Evolutionary conservation across 2,888 invertebrate genomes (phyloP).

Genomic region (Tromatobia lineatoria): DNA sequence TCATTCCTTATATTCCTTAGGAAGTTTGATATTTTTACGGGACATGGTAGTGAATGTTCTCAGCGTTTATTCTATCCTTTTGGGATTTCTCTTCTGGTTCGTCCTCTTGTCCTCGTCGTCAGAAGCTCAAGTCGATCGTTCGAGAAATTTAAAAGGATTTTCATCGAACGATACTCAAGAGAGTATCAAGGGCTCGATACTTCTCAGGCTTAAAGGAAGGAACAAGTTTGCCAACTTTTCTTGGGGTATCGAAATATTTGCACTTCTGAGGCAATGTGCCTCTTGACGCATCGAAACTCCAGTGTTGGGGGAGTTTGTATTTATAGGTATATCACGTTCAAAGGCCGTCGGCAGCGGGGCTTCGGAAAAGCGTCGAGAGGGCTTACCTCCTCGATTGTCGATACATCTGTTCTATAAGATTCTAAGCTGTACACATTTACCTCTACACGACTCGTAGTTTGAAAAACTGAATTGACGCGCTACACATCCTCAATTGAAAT

Average conservation of each 20-base stretch:
- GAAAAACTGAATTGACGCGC: too few relatives aligned
- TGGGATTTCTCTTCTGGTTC: conserved; percentile 16
- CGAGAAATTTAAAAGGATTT: conserved; percentile 73
- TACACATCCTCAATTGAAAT: too few relatives aligned
- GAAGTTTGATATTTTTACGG: background rate
- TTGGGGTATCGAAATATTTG: conserved; percentile 70
- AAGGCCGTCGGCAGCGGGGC: background rate
- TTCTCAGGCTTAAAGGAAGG: background rate
- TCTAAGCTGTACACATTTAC: background rate
- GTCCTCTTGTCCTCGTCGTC: conserved; percentile 18
- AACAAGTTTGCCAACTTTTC: conserved; percentile 75
- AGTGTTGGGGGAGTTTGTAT: background rate
- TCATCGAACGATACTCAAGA: conserved; percentile 75
- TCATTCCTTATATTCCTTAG: conserved; percentile 7
- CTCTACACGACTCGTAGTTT: background rate
- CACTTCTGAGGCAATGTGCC: conserved; percentile 63
- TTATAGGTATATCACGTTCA: background rate
- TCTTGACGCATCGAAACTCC: conserved; percentile 47
- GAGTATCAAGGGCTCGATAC: conserved; percentile 35
- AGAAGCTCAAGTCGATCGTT: conserved; percentile 29
- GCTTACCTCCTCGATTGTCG: background rate
- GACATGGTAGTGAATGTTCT: conserved; percentile 4
- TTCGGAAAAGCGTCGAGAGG: background rate
- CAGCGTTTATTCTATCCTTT: conserved; percentile 30
- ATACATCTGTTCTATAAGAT: background rate